Conservation (phyloP, 2,113 vertebrate species). For the Struthio camelus region DNA sequence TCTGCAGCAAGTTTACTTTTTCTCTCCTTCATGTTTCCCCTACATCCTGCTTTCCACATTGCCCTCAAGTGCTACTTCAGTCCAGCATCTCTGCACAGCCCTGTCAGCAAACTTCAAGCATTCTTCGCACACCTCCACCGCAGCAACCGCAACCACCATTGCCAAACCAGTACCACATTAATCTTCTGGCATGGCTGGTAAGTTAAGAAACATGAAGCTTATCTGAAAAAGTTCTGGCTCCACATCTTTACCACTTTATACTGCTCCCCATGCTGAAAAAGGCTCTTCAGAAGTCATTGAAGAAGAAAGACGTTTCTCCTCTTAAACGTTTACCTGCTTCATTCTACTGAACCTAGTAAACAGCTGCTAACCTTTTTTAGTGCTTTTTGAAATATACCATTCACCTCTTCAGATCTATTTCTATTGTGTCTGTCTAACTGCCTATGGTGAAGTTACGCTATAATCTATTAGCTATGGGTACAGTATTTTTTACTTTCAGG, state of each 20-base stretch:
- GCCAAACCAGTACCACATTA: not conserved
- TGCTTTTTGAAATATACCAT: not conserved
- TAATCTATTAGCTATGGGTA: not conserved
- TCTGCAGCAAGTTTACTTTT: not conserved
- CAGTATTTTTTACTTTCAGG: not conserved
- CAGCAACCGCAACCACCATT: not conserved
- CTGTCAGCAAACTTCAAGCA: not conserved
- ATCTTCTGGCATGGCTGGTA: not conserved
- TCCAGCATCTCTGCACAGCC: not conserved
- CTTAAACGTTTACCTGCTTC: not conserved
- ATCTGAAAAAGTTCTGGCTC: not conserved
- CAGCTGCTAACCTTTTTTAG: slow-evolving; percentile 6
- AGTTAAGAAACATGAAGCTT: not conserved
- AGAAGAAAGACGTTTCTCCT: not conserved
- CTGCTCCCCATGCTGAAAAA: not conserved
- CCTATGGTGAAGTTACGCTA: not conserved
- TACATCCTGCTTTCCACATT: not conserved
- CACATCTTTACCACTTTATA: not conserved
- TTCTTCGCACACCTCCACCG: not conserved
- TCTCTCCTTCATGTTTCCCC: not conserved
- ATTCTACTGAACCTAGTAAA: not conserved
- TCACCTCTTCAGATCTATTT: slow-evolving; percentile 10
- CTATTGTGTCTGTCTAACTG: not conserved
- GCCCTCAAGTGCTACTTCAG: not conserved
- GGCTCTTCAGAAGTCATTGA: not conserved